These are phyloP conservation scores for Brachypodius melanocephalos DNA, from an alignment of 2,113 vertebrate genomes.

Conservation along the genomic window DNA sequence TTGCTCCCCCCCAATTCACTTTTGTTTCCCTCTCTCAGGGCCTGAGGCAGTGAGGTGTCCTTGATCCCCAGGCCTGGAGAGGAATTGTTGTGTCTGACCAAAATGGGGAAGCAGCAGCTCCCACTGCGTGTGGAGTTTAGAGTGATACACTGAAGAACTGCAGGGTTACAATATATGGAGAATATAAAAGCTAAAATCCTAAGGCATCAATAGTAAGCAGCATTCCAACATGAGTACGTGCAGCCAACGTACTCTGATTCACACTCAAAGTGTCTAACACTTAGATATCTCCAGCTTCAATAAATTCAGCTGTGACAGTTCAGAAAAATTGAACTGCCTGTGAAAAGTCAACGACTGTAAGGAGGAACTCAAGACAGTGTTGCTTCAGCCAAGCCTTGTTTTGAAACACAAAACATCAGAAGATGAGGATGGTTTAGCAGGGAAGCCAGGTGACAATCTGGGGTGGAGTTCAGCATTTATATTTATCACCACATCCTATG, in stretches of 20 bases:
- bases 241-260: not conserved
- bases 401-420: not conserved
- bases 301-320: not conserved
- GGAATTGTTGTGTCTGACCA: not conserved
- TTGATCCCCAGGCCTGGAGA: not conserved
- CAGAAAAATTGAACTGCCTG: not conserved
- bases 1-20: not conserved
- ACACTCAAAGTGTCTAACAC: not conserved
- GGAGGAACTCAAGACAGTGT: not conserved
- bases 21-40: not conserved
- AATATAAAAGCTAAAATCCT: not conserved
- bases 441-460: not conserved
- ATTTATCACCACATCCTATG: not conserved
- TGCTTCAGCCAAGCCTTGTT: not conserved
- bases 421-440: not conserved
- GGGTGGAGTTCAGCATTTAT: not conserved
- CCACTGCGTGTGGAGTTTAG: rapidly evolving
- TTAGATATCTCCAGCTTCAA: not conserved
- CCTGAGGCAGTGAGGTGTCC: not conserved
- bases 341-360: not conserved
- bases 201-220: not conserved
- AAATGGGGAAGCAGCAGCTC: not conserved
- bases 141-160: rapidly evolving
- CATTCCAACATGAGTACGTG: not conserved
- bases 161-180: not conserved